phyloP scores from a whole-genome alignment of 2,113 vertebrate genomes.

The Megaceryle torquata region DNA sequence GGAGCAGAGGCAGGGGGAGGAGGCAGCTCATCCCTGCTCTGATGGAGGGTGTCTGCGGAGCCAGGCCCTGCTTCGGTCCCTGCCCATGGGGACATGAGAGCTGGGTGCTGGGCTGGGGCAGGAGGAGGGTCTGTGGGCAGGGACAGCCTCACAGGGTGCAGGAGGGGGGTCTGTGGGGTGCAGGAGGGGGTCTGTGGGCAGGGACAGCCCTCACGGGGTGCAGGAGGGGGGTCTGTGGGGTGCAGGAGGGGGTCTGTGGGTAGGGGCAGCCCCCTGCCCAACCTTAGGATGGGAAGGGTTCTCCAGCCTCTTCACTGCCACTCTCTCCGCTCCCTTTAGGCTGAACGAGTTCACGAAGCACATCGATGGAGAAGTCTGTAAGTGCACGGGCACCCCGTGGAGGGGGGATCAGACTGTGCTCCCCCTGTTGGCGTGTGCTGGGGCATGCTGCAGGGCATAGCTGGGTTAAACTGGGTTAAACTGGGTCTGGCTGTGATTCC shows the following conservation, averaged over 20 bases:
- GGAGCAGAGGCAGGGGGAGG: background rate
- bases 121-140: background rate
- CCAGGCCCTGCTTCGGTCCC: rapidly evolving
- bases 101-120: background rate
- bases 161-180: background rate
- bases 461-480: background rate
- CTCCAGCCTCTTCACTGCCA: background rate
- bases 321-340: conserved; percentile 64
- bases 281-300: background rate
- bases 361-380: conserved; percentile 89
- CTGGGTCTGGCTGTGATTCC: background rate
- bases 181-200: background rate
- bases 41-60: background rate
- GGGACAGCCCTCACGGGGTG: background rate
- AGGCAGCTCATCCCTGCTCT: background rate
- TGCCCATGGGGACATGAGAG: background rate
- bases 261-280: background rate
- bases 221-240: background rate
- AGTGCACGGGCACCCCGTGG: conserved; percentile 65
- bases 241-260: background rate
- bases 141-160: background rate
- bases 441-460: background rate
- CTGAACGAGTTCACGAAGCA: conserved; percentile 97
- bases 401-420: background rate
- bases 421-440: background rate